phyloP scores from a whole-genome alignment of 2,113 vertebrate genomes.

The Bufo bufo region DNA sequence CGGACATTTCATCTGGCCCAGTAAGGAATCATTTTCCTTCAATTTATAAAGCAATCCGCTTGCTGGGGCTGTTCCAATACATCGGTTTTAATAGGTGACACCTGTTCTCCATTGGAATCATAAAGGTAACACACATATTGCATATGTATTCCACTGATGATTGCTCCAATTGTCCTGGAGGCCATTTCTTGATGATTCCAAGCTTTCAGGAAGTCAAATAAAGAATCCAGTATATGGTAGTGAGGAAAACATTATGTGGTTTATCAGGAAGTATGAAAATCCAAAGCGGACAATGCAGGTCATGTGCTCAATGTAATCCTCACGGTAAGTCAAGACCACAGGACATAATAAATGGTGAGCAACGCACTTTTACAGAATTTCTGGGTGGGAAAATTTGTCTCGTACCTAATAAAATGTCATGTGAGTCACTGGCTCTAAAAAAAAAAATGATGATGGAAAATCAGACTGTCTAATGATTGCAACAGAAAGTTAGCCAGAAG shows the following conservation, averaged over 20 bases:
- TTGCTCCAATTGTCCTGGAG: conserved; percentile 35
- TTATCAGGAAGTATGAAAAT: conserved; percentile 16
- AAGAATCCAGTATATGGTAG: conserved; percentile 14
- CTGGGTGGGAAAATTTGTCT: conserved; percentile 50
- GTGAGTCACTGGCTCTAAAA: conserved; percentile 34
- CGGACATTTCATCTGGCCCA: not conserved
- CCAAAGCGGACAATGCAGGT: not conserved
- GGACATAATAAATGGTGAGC: not conserved
- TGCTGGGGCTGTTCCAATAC: conserved; percentile 10
- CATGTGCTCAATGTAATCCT: not conserved
- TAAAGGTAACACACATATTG: conserved; percentile 31
- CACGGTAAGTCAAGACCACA: conserved; percentile 29
- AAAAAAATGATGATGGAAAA: conserved; percentile 40
- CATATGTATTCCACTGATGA: conserved; percentile 12
- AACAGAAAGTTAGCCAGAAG: conserved; percentile 30
- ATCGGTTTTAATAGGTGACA: conserved; percentile 31
- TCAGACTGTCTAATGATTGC: conserved; percentile 42
- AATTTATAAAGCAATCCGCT: not conserved
- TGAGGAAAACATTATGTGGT: conserved; percentile 15
- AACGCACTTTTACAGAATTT: not conserved
- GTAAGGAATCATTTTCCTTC: not conserved
- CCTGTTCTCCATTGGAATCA: conserved; percentile 24
- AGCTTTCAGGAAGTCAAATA: conserved; percentile 21
- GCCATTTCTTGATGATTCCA: conserved; percentile 20
- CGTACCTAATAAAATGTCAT: conserved; percentile 47